These are phyloP conservation scores for Leptopterna dolabrata DNA, from an alignment of 2,888 invertebrate species.

Conservation along the genomic window DNA sequence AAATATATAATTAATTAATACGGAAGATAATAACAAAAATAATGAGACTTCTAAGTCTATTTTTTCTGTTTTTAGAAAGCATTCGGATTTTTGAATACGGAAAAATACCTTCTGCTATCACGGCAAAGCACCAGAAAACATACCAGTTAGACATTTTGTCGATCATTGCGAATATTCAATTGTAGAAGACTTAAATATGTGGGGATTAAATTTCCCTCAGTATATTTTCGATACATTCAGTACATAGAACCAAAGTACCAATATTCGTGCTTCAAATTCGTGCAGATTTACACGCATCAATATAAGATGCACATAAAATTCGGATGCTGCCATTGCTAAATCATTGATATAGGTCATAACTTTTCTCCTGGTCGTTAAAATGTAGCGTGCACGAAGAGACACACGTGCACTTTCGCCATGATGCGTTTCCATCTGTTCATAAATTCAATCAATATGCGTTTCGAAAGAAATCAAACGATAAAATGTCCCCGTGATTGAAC, in stretches of 20 bases:
- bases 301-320: not conserved
- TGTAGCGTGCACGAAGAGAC: constrained; percentile 32
- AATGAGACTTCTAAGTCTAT: constrained; percentile 37
- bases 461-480: not conserved
- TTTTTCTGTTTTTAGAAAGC: not conserved
- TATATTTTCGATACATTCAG: not conserved
- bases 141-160: constrained; percentile 21
- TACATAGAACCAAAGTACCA: not conserved
- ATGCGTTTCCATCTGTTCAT: constrained; percentile 5
- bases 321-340: not conserved
- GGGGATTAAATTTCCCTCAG: not conserved
- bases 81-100: constrained; percentile 19
- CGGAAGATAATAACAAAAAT: not conserved
- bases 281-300: not conserved
- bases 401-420: constrained; percentile 24
- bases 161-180: not conserved
- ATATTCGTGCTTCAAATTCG: constrained; percentile 5
- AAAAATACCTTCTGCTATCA: constrained; percentile 38
- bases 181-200: not conserved
- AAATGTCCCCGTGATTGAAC: constrained; percentile 5
- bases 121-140: constrained; percentile 37
- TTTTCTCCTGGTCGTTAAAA: not conserved
- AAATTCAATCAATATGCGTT: not conserved
- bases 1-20: not conserved
- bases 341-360: not conserved